Conservation (phyloP, 1,140 invertebrate species). For the Sitophilus oryzae region DNA sequence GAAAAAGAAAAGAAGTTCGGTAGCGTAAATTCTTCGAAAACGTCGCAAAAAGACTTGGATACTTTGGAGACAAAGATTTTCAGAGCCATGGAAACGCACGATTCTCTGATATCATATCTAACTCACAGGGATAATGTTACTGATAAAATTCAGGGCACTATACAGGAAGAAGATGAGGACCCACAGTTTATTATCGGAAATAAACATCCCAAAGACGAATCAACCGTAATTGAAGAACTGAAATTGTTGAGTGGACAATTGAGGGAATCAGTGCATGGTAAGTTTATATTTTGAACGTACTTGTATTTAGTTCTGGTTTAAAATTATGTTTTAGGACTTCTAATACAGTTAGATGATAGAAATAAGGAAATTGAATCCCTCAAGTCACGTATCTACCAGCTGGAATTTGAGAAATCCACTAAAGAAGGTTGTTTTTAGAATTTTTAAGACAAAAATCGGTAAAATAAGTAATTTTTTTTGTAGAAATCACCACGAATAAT, state of each 20-base stretch:
- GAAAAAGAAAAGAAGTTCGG: constrained; percentile 17
- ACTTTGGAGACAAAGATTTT: constrained; percentile 29
- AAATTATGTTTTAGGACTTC: constrained; percentile 11
- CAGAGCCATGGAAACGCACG: constrained; percentile 31
- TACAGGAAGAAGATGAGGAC: constrained; percentile 18
- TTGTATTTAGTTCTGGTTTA: background rate
- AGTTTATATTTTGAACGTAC: background rate
- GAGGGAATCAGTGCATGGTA: constrained; percentile 29
- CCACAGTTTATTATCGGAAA: constrained; percentile 21
- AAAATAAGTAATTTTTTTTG: background rate
- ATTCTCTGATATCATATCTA: constrained; percentile 32
- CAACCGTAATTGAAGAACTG: constrained; percentile 31
- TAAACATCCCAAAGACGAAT: constrained; percentile 32
- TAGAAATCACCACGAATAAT: background rate
- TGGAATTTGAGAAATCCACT: constrained; percentile 27
- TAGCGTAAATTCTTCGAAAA: constrained; percentile 7
- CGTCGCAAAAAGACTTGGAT: constrained; percentile 18
- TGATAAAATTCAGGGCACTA: constrained; percentile 3
- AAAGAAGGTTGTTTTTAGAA: constrained; percentile 9
- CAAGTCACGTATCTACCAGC: constrained; percentile 25
- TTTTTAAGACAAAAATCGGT: background rate
- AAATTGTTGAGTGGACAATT: constrained; percentile 32
- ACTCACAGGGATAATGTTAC: constrained; percentile 13
- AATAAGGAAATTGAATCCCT: constrained; percentile 29
- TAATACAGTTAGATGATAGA: constrained; percentile 32